Percentiles rank a stretch among this genome's conserved stretches.
phyloP scores from a whole-genome alignment of 2,113 vertebrate genomes.

The Leucopsar rothschildi region DNA sequence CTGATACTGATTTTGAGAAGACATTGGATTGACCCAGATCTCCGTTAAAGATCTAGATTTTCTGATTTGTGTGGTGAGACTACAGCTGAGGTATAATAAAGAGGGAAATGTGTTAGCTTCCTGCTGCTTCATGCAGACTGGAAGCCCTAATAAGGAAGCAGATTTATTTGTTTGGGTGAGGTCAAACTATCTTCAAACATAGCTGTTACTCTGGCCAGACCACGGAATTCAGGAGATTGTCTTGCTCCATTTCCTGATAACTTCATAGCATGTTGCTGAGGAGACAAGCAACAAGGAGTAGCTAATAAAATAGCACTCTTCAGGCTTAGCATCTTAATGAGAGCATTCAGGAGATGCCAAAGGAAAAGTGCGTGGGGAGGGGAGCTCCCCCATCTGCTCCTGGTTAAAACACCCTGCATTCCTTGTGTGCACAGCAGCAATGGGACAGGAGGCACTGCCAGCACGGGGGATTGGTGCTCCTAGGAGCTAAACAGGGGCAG shows the following conservation, averaged over 20 bases:
- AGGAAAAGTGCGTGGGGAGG: not conserved
- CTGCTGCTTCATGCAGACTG: not conserved
- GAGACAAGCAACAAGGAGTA: not conserved
- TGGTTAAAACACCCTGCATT: not conserved
- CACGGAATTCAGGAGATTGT: not conserved
- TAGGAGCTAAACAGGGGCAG: not conserved
- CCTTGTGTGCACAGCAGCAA: not conserved
- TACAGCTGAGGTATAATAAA: not conserved
- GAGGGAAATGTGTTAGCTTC: not conserved
- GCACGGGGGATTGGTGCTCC: rapidly evolving
- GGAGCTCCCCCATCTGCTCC: not conserved
- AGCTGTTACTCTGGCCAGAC: not conserved
- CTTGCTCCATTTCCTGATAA: not conserved
- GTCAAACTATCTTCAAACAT: not conserved
- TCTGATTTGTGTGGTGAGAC: not conserved
- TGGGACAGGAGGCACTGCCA: not conserved
- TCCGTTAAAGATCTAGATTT: not conserved
- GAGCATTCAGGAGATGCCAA: not conserved
- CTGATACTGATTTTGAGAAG: not conserved
- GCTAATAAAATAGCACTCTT: not conserved
- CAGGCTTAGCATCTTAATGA: not conserved
- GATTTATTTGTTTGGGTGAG: slow-evolving; percentile 15
- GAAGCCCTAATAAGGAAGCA: not conserved
- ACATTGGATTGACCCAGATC: not conserved
- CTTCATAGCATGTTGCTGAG: not conserved